Evolutionary conservation across 1,140 invertebrate species (phyloP).

Genomic region (Leptinotarsa texana): DNA sequence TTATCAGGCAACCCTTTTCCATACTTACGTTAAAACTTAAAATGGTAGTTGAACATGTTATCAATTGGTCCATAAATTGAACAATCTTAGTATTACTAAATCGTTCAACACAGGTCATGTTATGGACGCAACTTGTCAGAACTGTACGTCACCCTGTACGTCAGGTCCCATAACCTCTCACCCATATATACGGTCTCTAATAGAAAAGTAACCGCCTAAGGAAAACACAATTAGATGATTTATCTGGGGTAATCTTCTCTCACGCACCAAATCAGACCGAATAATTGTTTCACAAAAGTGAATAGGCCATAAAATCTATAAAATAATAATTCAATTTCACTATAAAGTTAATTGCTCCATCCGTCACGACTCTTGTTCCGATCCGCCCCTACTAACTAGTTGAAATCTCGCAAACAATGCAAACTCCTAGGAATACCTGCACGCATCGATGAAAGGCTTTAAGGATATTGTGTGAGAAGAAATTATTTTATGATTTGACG

Average conservation of each 20-base stretch:
- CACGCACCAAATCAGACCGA: not conserved
- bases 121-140: no score
- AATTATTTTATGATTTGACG: not conserved
- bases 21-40: no score
- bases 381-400: constrained; percentile 7
- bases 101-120: no score
- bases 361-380: not conserved
- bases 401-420: not conserved
- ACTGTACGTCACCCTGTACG: no score
- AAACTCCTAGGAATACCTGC: constrained; percentile 7
- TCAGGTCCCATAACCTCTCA: no score
- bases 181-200: no score
- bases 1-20: no score
- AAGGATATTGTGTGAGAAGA: not conserved
- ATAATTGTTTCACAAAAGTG: constrained; percentile 8
- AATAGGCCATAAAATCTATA: constrained; percentile 4
- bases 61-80: no score
- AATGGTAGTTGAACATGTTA: no score
- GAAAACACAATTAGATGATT: not conserved
- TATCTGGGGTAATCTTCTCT: constrained; percentile 5
- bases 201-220: not conserved
- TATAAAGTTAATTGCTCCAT: not conserved
- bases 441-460: not conserved
- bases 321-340: constrained; percentile 6
- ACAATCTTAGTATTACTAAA: no score